Evolutionary conservation across 2,113 vertebrate species (phyloP), one percentile per base, ranked within the genome.

Genomic region (Lampris megalopsis): DNA sequence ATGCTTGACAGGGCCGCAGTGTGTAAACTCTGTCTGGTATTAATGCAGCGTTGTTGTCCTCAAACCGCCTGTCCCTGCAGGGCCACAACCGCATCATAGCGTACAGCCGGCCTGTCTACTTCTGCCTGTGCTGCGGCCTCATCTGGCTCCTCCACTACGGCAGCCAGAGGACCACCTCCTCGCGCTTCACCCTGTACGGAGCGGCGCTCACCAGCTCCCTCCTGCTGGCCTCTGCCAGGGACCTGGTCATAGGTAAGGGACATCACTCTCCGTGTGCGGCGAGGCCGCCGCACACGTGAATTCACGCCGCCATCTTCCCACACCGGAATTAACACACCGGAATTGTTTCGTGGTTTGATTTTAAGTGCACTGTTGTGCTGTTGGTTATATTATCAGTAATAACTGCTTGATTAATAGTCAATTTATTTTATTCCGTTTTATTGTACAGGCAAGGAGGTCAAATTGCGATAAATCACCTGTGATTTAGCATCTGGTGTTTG

Each of bases 81-180:
- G 98, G 97, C 88, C 97, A 99, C 87, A 99, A 99, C 83, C 97
- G 97, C 73, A 97, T 99, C 94, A 99, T 99, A 86, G 98, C 97
- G 52, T 99, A 99, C 94, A 99, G 98, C 93, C 95, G 98, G 90
- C 98, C 98, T 62, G 97, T 98, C 91, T 99, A 99, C 94, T 99
- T 99, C 95, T 99, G 98, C 93, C 91, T 98, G 80, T 99, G 98
- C 94, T 99, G 97, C 91, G 96, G 94, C 87, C 95, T 99, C 90
- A 98, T 99, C 92, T 99, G 97, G 97, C 90, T 97, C 69, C 94
- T 99, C 86, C 96, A 99, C 92, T 96, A 97, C 85, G 94, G 95
- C 91, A 98, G 97, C 82, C 94, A 94, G 93, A 94, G 94, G 84
- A 94, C 93, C 86, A 92, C 94, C 68, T 93, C 95, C 36, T 92